phyloP scores from a whole-genome alignment of 2,888 invertebrate genomes.

The Phyllotreta cruciferae region DNA sequence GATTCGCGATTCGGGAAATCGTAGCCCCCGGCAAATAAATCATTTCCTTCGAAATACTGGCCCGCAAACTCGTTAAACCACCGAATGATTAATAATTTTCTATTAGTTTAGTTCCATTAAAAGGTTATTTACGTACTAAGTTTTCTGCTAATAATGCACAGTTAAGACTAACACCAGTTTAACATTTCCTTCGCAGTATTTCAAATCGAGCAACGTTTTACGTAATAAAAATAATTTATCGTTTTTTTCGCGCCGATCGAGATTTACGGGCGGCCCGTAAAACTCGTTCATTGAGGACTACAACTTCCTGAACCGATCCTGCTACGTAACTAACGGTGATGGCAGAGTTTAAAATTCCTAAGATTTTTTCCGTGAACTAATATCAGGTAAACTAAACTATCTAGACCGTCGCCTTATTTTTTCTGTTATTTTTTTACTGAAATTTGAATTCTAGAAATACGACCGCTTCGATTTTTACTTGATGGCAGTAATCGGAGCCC shows the following conservation, averaged over 20 bases:
- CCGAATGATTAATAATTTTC: not conserved
- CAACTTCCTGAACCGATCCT: constrained; percentile 21
- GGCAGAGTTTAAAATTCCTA: constrained; percentile 42
- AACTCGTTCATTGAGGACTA: constrained; percentile 22
- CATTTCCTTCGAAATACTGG: constrained; percentile 1
- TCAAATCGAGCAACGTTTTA: no score
- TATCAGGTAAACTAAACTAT: constrained; percentile 39
- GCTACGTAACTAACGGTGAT: constrained; percentile 34
- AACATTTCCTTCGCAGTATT: no score
- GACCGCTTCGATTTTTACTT: constrained; percentile 39
- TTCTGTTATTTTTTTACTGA: constrained; percentile 29
- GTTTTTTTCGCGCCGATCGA: constrained; percentile 1
- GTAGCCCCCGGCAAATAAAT: constrained; percentile 13
- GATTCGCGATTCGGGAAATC: constrained; percentile 24
- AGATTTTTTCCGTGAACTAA: constrained; percentile 36
- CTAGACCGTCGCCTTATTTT: constrained; percentile 40
- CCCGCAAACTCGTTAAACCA: constrained; percentile 2
- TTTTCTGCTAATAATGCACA: no score
- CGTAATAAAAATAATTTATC: constrained; percentile 14
- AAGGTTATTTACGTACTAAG: no score
- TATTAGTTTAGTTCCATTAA: no score
- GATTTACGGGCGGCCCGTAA: not conserved
- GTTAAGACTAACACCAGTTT: no score
- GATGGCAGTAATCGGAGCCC: constrained; percentile 59
- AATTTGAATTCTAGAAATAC: constrained; percentile 36